Evolutionary conservation across 2,797 vertebrate genomes (phyloP).

Genomic region (Neopelma chrysocephalum): DNA sequence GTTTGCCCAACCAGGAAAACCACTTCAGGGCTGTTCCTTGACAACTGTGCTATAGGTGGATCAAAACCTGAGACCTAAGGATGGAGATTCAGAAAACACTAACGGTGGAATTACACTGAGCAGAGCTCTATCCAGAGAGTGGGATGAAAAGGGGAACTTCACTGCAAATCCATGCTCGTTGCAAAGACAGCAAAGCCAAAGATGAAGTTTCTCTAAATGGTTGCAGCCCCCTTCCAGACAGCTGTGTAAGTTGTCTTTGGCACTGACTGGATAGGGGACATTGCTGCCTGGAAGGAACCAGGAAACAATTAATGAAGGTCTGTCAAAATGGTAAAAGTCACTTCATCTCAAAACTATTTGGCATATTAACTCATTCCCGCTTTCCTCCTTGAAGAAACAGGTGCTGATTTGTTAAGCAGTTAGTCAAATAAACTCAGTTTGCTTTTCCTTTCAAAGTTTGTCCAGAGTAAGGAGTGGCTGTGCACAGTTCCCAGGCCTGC

Average conservation of each 20-base stretch:
- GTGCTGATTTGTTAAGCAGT: not conserved
- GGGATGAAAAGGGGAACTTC: not conserved
- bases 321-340: not conserved
- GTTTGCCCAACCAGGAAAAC: not conserved
- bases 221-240: not conserved
- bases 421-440: conserved; percentile 46
- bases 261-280: not conserved
- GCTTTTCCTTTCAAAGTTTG: conserved; percentile 49
- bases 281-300: not conserved
- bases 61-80: not conserved
- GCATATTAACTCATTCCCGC: not conserved
- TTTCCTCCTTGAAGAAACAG: not conserved
- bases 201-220: not conserved
- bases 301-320: not conserved
- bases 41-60: not conserved
- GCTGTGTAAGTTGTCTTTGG: not conserved
- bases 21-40: not conserved
- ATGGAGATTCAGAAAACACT: not conserved
- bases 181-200: not conserved
- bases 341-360: not conserved
- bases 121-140: not conserved
- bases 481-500: not conserved
- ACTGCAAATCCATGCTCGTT: not conserved
- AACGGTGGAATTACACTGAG: not conserved
- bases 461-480: conserved; percentile 28